A percentile compares a stretch with the other conserved stretches of the same genome.
These are phyloP conservation scores for Stichodactyla mertensii DNA, from an alignment of 64 coral and sea anemone species.

Conservation along the genomic window DNA sequence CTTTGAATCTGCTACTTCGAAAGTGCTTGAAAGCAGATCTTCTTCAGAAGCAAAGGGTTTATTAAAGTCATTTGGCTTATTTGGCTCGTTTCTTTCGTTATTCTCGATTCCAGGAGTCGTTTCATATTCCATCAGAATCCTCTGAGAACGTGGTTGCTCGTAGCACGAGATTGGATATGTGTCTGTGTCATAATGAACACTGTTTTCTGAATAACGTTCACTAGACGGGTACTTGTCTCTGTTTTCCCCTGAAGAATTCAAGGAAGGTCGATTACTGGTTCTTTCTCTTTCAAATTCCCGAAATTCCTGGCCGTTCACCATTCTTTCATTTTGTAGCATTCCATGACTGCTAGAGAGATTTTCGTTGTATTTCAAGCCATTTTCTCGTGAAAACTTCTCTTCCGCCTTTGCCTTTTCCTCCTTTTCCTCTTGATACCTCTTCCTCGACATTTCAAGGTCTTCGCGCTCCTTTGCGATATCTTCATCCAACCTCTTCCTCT, in stretches of 20 bases:
- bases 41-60: not conserved
- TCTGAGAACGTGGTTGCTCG: not conserved
- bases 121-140: not conserved
- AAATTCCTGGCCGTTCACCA: not conserved
- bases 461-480: slow-evolving; percentile 59
- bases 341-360: not conserved
- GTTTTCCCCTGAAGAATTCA: not conserved
- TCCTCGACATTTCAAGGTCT: slow-evolving; percentile 14
- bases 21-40: not conserved
- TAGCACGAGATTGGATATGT: not conserved
- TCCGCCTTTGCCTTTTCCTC: not conserved
- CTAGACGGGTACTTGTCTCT: not conserved
- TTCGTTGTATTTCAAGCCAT: not conserved
- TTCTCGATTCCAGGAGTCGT: not conserved
- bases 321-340: not conserved
- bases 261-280: not conserved
- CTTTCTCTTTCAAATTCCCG: not conserved
- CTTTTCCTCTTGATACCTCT: not conserved
- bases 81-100: not conserved
- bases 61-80: not conserved
- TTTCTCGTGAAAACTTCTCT: not conserved
- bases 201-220: not conserved
- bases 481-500: slow-evolving; percentile 60
- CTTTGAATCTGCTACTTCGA: not conserved
- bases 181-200: not conserved